A percentile compares a stretch with the other conserved stretches of the same genome.
These are phyloP conservation scores for Saguinus midas DNA, from an alignment of 2,113 vertebrate genomes.

Conservation along the genomic window DNA sequence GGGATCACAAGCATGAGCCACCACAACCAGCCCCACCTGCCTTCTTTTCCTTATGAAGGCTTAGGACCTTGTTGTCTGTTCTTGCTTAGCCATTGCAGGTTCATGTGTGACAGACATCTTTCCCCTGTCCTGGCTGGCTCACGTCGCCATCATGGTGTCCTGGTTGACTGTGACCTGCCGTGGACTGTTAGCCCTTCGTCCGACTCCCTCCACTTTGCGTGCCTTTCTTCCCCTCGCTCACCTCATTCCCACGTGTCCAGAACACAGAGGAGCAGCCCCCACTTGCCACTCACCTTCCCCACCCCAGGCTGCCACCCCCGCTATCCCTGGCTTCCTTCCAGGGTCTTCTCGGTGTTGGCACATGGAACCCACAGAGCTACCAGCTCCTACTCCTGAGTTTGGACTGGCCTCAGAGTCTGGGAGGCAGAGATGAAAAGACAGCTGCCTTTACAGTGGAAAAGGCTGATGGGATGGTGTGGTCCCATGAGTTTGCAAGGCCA, in stretches of 20 bases:
- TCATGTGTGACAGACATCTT: neutral
- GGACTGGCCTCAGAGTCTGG: neutral
- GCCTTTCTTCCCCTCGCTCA: accelerated
- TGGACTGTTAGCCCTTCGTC: neutral
- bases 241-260: neutral
- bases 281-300: accelerated
- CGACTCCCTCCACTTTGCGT: too few species aligned
- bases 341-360: too few species aligned
- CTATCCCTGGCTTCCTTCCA: neutral
- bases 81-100: neutral
- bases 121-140: neutral
- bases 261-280: too few species aligned
- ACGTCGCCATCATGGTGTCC: accelerated
- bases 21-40: neutral
- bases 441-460: neutral
- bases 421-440: neutral
- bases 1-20: too few species aligned
- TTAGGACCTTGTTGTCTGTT: neutral
- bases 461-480: neutral
- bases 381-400: neutral
- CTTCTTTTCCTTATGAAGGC: neutral
- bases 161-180: neutral
- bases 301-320: neutral
- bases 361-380: neutral
- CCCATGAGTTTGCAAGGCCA: neutral